These are phyloP conservation scores for Charina bottae DNA, from an alignment of 2,113 vertebrate species.

Conservation along the genomic window DNA sequence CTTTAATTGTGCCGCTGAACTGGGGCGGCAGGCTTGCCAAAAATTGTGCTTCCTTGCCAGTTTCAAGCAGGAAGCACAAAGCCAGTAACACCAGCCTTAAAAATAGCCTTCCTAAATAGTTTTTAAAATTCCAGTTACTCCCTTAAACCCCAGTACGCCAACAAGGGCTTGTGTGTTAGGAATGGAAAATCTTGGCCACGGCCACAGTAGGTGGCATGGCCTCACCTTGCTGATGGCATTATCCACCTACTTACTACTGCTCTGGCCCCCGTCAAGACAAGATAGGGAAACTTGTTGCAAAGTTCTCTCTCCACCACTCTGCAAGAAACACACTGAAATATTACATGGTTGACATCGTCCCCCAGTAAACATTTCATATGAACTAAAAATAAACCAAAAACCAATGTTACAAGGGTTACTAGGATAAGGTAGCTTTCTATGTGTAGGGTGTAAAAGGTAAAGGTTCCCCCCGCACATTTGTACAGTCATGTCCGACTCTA, in stretches of 20 bases:
- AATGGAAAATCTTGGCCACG: not conserved
- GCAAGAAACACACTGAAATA: not conserved
- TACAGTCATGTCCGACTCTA: too few species aligned
- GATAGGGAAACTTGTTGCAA: not conserved
- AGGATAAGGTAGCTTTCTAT: not conserved
- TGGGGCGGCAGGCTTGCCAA: too few species aligned
- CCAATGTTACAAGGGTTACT: not conserved
- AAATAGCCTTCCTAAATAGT: not conserved
- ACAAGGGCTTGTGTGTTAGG: not conserved
- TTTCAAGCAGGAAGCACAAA: not conserved
- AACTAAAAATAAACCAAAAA: not conserved
- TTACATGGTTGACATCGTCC: not conserved
- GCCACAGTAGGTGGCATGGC: not conserved
- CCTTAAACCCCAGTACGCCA: not conserved
- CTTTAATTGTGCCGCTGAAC: too few species aligned
- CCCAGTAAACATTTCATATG: not conserved
- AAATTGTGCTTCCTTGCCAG: not conserved
- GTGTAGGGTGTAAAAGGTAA: too few species aligned
- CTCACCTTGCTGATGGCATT: not conserved
- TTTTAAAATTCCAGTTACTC: not conserved
- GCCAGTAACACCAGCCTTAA: not conserved
- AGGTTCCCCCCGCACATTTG: too few species aligned
- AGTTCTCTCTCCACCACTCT: not conserved
- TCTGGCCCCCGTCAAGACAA: not conserved
- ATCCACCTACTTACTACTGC: not conserved